Conservation (phyloP, 2,797 vertebrate species). For the Iguana delicatissima region DNA sequence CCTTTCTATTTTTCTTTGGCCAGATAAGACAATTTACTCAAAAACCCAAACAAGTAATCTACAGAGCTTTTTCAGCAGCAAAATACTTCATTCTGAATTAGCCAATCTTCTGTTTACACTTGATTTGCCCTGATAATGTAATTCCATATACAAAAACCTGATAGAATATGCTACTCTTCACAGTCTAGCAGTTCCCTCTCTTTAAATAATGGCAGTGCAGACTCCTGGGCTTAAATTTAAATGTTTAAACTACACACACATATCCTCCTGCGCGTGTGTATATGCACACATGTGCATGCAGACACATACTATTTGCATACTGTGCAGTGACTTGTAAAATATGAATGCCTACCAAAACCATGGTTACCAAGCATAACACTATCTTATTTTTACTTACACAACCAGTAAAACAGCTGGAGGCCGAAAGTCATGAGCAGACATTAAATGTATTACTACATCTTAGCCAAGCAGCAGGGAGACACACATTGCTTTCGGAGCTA, state of each 20-base stretch:
- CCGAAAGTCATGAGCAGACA: slow-evolving; percentile 79
- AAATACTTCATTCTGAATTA: slow-evolving; percentile 53
- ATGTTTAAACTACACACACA: slow-evolving; percentile 69
- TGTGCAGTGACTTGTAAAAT: slow-evolving; percentile 85
- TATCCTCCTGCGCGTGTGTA: background rate
- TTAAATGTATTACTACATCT: slow-evolving; percentile 78
- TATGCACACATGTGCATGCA: no score
- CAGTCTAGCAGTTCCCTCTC: slow-evolving; percentile 72
- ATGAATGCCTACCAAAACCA: slow-evolving; percentile 80
- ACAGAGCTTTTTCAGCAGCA: slow-evolving; percentile 39
- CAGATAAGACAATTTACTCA: background rate
- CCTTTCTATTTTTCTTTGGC: background rate
- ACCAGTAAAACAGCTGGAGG: slow-evolving; percentile 85
- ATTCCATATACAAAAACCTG: slow-evolving; percentile 48
- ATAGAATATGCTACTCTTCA: slow-evolving; percentile 68
- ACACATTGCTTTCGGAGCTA: slow-evolving; percentile 70
- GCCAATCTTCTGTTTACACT: slow-evolving; percentile 56
- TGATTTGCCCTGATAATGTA: slow-evolving; percentile 67
- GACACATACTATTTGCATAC: slow-evolving; percentile 75
- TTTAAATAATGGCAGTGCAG: slow-evolving; percentile 75
- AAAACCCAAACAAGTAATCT: slow-evolving; percentile 58
- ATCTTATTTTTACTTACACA: slow-evolving; percentile 87
- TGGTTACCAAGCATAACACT: slow-evolving; percentile 82
- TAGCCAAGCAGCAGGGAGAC: slow-evolving; percentile 73
- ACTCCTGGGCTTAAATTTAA: slow-evolving; percentile 76